A percentile compares a stretch with the other conserved stretches of the same genome.
These are phyloP conservation scores for Drosophila asahinai DNA, from an alignment of 1,140 invertebrate species.

Conservation along the genomic window DNA sequence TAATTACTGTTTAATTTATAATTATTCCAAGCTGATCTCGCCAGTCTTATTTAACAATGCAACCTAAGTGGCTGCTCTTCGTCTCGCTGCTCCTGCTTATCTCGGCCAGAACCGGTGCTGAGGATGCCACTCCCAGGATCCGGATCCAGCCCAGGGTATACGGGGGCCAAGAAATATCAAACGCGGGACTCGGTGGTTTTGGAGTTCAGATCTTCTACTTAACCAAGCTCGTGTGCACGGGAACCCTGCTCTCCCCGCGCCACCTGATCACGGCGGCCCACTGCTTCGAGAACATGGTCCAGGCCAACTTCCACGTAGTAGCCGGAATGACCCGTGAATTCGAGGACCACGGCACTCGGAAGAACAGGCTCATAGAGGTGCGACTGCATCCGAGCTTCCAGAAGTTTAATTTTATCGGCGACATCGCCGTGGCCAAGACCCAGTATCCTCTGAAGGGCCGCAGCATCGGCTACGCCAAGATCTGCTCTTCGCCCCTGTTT, in stretches of 20 bases:
- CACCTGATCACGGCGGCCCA: conserved; percentile 48
- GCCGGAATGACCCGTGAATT: conserved; percentile 11
- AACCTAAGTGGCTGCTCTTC: background rate
- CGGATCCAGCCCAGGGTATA: conserved; percentile 29
- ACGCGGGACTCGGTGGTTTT: conserved; percentile 28
- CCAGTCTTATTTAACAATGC: conserved; percentile 14
- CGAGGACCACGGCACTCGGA: background rate
- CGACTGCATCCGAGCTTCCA: conserved; percentile 34
- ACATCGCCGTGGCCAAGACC: conserved; percentile 43
- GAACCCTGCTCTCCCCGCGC: conserved; percentile 15
- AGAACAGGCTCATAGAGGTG: conserved; percentile 9
- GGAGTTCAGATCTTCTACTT: conserved; percentile 25
- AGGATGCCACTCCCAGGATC: background rate
- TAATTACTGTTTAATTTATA: background rate
- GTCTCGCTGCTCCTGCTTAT: background rate
- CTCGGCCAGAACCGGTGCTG: too few relatives aligned
- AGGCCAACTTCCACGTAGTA: conserved; percentile 13
- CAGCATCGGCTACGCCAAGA: conserved; percentile 16
- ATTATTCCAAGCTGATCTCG: background rate
- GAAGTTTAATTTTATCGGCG: conserved; percentile 33
- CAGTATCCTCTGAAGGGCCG: background rate
- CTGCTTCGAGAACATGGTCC: conserved; percentile 20
- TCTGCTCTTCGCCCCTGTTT: conserved; percentile 16
- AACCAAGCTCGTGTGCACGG: conserved; percentile 21
- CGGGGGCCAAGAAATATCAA: background rate